phyloP scores from a whole-genome alignment of 1,140 invertebrate genomes.

The Drosophila pseudoobscura region DNA sequence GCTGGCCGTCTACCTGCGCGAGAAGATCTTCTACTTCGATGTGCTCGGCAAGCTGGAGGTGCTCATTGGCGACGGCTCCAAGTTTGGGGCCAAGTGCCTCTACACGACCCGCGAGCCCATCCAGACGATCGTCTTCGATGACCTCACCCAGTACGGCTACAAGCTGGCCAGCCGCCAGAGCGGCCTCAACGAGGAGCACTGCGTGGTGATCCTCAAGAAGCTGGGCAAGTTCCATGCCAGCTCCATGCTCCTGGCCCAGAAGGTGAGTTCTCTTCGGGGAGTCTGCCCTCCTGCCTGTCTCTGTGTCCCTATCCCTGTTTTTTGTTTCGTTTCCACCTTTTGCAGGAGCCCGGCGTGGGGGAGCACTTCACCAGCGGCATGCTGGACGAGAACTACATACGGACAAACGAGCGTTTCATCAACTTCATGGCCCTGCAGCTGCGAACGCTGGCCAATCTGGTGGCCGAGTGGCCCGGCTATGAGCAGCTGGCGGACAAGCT shows the following conservation, averaged over 20 bases:
- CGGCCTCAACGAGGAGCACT: conserved; percentile 79
- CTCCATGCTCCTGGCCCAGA: conserved; percentile 73
- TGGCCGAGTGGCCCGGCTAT: conserved; percentile 69
- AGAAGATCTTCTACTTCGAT: conserved; percentile 80
- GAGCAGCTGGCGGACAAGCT: conserved; percentile 65
- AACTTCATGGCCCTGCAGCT: conserved; percentile 70
- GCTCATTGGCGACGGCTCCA: conserved; percentile 67
- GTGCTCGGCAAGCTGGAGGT: conserved; percentile 76
- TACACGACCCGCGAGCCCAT: conserved; percentile 75
- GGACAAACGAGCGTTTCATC: conserved; percentile 73
- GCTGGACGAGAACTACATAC: conserved; percentile 77
- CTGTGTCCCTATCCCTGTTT: background rate
- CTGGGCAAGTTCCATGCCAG: conserved; percentile 79
- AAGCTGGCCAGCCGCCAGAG: conserved; percentile 74
- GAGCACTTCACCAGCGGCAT: conserved; percentile 75
- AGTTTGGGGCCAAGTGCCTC: conserved; percentile 76
- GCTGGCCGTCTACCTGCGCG: conserved; percentile 72
- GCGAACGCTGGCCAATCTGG: conserved; percentile 64
- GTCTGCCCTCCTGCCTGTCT: background rate
- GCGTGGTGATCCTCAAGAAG: conserved; percentile 68
- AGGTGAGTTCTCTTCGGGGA: conserved; percentile 39
- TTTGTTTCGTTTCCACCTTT: conserved; percentile 3
- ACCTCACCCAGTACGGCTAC: conserved; percentile 78
- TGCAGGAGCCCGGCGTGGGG: conserved; percentile 58
- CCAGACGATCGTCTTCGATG: conserved; percentile 82